phyloP scores from a whole-genome alignment of 1,140 invertebrate species.

The Plectus sambesii region DNA sequence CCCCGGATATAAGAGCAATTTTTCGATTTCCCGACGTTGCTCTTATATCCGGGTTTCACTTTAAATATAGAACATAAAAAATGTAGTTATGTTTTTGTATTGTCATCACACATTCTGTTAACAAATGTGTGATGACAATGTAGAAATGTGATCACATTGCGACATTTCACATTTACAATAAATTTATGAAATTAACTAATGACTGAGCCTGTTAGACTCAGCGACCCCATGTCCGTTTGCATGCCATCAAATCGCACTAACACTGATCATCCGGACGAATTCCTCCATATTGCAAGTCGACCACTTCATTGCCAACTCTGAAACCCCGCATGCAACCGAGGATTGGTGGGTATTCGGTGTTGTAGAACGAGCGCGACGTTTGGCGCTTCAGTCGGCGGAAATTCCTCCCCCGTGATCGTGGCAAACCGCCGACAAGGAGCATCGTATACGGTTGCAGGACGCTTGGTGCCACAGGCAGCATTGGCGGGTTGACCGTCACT shows the following conservation, averaged over 20 bases:
- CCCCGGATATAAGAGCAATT: no score
- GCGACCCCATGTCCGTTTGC: no score
- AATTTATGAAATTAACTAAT: no score
- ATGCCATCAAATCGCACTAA: no score
- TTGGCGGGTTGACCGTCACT: slow-evolving; percentile 26
- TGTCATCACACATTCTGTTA: no score
- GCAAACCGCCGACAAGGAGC: slow-evolving; percentile 30
- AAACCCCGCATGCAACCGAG: slow-evolving; percentile 32
- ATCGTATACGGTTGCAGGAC: slow-evolving; percentile 19
- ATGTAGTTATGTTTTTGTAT: no score
- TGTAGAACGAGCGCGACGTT: slow-evolving; percentile 24
- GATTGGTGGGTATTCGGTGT: slow-evolving; percentile 21
- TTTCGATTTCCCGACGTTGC: no score
- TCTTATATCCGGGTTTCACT: no score
- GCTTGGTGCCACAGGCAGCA: slow-evolving; percentile 17
- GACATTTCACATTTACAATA: no score
- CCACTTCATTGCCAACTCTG: slow-evolving; percentile 14
- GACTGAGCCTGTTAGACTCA: no score
- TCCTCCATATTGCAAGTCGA: slow-evolving; percentile 23
- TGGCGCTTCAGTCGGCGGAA: slow-evolving; percentile 13
- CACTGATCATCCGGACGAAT: slow-evolving; percentile 11
- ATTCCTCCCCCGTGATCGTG: slow-evolving; percentile 11
- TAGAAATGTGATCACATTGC: neutral
- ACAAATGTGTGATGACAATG: slow-evolving; percentile 1
- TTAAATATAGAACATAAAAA: no score